Evolutionary conservation across 2,113 vertebrate species (phyloP).

Genomic region (Nasalis larvatus): DNA sequence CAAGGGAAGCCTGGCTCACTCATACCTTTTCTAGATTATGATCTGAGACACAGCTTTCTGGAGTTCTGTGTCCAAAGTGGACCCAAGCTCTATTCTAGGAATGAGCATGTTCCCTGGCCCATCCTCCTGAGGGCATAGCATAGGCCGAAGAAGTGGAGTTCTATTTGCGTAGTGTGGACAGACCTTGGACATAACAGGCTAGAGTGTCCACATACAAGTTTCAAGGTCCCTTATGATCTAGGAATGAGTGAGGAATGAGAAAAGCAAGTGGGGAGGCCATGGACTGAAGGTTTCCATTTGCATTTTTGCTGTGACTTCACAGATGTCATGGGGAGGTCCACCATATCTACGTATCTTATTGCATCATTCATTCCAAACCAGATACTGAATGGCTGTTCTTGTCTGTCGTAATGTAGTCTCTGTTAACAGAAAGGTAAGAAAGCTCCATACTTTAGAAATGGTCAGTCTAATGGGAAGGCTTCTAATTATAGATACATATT

Average conservation of each 20-base stretch:
- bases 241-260: background rate
- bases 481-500: background rate
- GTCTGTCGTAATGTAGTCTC: background rate
- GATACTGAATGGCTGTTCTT: background rate
- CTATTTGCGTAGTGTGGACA: background rate
- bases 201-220: background rate
- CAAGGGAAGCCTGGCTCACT: background rate
- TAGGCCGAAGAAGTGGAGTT: background rate
- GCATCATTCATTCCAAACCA: background rate
- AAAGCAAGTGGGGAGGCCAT: background rate
- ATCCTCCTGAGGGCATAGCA: background rate
- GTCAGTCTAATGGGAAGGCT: background rate
- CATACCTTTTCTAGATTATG: background rate
- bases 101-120: background rate
- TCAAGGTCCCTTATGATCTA: background rate
- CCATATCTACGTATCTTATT: background rate
- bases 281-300: background rate
- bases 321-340: background rate
- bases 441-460: background rate
- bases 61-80: background rate
- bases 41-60: background rate
- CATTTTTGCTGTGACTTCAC: background rate
- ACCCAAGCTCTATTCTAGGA: background rate
- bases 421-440: conserved; percentile 8
- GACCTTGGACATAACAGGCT: background rate